A percentile compares a stretch with the other conserved stretches of the same genome.
Evolutionary conservation across 2,113 vertebrate species (phyloP).

Genomic region (Stegastes partitus): DNA sequence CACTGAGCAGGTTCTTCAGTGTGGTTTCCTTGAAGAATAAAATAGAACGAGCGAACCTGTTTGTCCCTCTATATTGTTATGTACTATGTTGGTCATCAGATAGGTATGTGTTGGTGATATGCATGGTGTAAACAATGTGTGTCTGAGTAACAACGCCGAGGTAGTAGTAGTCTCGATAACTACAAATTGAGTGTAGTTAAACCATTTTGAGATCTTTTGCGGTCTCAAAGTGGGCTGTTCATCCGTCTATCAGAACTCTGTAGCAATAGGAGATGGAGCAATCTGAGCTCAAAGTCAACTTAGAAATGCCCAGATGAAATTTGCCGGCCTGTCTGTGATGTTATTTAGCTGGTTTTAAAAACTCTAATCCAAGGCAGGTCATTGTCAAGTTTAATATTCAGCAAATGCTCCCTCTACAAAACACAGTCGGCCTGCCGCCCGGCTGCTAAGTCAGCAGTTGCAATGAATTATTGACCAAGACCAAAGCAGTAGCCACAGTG

Average conservation of each 20-base stretch:
- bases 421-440: background rate
- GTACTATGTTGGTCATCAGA: background rate
- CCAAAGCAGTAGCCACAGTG: constrained; percentile 57
- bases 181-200: background rate
- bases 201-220: background rate
- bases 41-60: background rate
- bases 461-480: constrained; percentile 79
- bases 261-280: background rate
- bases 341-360: constrained; percentile 5
- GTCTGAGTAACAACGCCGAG: background rate
- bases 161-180: background rate
- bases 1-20: background rate
- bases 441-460: constrained; percentile 61
- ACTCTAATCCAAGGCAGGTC: background rate
- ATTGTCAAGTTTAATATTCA: constrained; percentile 50
- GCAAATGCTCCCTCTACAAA: constrained; percentile 11
- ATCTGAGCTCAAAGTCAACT: constrained; percentile 8
- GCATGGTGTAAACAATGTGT: background rate
- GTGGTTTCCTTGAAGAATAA: background rate
- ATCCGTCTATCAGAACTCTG: background rate
- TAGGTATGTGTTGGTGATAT: constrained; percentile 2
- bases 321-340: background rate
- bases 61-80: background rate
- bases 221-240: too few relatives aligned
- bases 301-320: background rate